These are phyloP conservation scores for Pseudocheirus occidentalis DNA, from an alignment of 2,797 vertebrate genomes.

Conservation along the genomic window DNA sequence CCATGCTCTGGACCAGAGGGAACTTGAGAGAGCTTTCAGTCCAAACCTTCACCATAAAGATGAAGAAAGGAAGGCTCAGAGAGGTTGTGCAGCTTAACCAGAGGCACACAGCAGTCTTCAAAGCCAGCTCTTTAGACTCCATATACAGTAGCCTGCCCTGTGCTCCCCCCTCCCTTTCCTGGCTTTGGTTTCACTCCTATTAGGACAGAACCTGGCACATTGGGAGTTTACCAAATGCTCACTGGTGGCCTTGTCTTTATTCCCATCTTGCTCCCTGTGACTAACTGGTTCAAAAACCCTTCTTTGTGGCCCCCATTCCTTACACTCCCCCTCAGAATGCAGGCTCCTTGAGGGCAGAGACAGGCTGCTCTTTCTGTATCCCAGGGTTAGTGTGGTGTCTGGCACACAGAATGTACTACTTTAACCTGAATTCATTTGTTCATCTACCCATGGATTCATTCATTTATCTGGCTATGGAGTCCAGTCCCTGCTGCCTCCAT, in stretches of 20 bases:
- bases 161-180: neutral
- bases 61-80: neutral
- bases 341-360: neutral
- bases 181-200: neutral
- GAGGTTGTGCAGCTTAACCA: neutral
- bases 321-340: too few species aligned
- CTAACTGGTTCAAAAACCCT: too few species aligned
- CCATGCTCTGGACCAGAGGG: neutral
- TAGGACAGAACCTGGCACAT: neutral
- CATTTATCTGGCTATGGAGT: neutral
- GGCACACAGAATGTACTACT: neutral
- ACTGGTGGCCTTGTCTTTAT: too few species aligned
- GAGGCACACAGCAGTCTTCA: neutral
- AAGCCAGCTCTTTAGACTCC: neutral
- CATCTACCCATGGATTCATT: neutral
- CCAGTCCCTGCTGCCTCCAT: neutral
- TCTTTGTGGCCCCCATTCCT: neutral
- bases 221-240: neutral
- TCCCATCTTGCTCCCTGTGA: too few species aligned
- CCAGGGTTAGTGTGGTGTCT: neutral
- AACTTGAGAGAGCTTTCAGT: neutral
- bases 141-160: neutral
- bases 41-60: neutral
- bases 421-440: neutral
- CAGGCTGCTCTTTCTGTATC: neutral